A percentile compares a stretch with the other conserved stretches of the same genome.
Conservation (phyloP, 1,140 invertebrate species). For the Adoxophyes honmai region DNA sequence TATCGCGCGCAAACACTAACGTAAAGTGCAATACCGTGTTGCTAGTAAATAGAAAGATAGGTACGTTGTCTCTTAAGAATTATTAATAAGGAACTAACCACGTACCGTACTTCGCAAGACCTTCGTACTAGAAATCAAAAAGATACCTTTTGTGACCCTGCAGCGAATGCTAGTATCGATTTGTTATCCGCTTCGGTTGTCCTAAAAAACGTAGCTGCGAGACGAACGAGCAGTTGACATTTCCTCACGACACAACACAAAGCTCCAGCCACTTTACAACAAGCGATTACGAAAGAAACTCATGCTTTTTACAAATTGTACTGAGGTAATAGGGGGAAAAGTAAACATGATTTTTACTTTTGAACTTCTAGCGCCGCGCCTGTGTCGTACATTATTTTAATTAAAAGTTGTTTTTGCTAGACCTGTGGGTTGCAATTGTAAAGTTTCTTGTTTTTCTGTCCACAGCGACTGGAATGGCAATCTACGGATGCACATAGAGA, state of each 20-base stretch:
- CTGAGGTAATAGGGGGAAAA: constrained; percentile 16
- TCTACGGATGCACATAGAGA: constrained; percentile 89
- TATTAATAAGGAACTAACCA: constrained; percentile 7
- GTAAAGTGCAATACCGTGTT: constrained; percentile 13
- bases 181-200: neutral
- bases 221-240: constrained; percentile 12
- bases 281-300: constrained; percentile 15
- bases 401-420: no score
- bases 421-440: no score
- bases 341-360: neutral
- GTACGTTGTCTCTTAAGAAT: constrained; percentile 5
- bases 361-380: neutral
- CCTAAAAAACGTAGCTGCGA: neutral
- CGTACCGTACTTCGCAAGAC: neutral
- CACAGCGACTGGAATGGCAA: constrained; percentile 90
- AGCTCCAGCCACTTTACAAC: constrained; percentile 2
- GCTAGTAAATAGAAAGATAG: neutral
- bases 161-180: no score
- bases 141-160: no score
- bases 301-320: constrained; percentile 19
- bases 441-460: constrained; percentile 22
- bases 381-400: no score
- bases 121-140: no score
- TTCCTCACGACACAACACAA: constrained; percentile 4
- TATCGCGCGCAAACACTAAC: neutral